These are phyloP conservation scores for Chelonoidis abingdonii DNA, from an alignment of 2,113 vertebrate genomes.

Conservation along the genomic window DNA sequence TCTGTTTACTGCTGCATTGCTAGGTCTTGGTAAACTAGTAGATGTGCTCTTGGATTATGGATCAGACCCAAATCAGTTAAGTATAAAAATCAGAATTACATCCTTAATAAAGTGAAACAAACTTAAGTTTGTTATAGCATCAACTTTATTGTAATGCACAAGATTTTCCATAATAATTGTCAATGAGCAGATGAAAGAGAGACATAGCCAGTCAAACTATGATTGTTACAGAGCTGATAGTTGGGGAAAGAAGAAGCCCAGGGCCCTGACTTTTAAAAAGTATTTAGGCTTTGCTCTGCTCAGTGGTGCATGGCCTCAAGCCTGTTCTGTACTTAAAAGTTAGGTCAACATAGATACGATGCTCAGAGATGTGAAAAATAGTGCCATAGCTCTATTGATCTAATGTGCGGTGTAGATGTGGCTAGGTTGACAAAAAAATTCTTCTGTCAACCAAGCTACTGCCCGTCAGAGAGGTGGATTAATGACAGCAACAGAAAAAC, in stretches of 20 bases:
- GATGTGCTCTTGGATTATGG: conserved; percentile 84
- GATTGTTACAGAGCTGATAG: background rate
- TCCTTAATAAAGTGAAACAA: background rate
- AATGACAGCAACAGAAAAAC: background rate
- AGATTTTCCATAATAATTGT: background rate
- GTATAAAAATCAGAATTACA: background rate
- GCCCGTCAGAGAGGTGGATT: background rate
- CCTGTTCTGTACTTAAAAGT: background rate
- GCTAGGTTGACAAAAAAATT: background rate
- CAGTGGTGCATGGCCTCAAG: background rate
- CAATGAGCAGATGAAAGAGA: background rate
- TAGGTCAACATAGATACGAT: background rate
- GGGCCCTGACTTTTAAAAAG: background rate
- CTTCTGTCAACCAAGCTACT: background rate
- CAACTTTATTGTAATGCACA: no score
- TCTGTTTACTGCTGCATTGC: conserved; percentile 84
- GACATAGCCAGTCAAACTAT: background rate
- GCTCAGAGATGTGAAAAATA: background rate
- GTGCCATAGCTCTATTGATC: no score
- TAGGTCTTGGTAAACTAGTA: conserved; percentile 81
- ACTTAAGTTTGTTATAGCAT: fast-evolving
- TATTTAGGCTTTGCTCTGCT: background rate
- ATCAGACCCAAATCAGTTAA: conserved; percentile 88
- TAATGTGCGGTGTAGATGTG: no score
- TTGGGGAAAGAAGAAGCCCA: background rate